Evolutionary conservation across 2,797 vertebrate genomes (phyloP), one percentile per base, ranked within the genome.

Genomic region (Platyrinchus mystaceus): DNA sequence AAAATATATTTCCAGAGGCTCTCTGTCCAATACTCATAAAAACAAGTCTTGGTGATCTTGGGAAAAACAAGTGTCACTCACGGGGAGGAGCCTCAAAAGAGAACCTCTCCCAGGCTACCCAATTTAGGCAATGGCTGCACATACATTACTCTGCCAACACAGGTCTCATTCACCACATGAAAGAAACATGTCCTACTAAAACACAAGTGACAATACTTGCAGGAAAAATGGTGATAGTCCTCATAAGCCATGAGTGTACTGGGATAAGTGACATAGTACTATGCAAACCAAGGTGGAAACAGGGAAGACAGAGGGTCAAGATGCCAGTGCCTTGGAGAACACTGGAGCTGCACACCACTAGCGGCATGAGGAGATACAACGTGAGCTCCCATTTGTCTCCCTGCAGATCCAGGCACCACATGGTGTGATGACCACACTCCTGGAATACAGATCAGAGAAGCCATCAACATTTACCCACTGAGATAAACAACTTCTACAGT

Each of bases 301-400:
- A 58, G 47, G 17, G 19, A 58, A 67, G 24, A 43, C 4, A 34
- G 30, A 75, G 41, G 58, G n/a, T 53, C 27, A 56, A 52, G 32
- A 43, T 39, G 32, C 16, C 17, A 3, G 30, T 8, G 14, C 27
- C 32, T 24, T 2, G 8, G 15, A 64, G 32, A 23, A 15, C 26
- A 18, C 26, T 32, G 37, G 22, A 88, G 56, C 64, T 56, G 14
- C 49, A 44, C 23, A 52, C 2, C 34, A 36, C 5, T 9, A 7
- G 28, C 5, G 58, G 52, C 82, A 71, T 0, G 2, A 84, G 27
- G 12, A 63, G 56, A 41, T 26, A 67, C 20, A 30, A 16, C 0
- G 0, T 0, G 28, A 85, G 58, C 14, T 75, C 24, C 41, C 2
- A 0, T 12, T 32, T 49, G 34, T 20, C 14, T 81, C 22, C n/a